These are phyloP conservation scores for Gallinago media DNA, from an alignment of 2,113 vertebrate species.

Conservation along the genomic window DNA sequence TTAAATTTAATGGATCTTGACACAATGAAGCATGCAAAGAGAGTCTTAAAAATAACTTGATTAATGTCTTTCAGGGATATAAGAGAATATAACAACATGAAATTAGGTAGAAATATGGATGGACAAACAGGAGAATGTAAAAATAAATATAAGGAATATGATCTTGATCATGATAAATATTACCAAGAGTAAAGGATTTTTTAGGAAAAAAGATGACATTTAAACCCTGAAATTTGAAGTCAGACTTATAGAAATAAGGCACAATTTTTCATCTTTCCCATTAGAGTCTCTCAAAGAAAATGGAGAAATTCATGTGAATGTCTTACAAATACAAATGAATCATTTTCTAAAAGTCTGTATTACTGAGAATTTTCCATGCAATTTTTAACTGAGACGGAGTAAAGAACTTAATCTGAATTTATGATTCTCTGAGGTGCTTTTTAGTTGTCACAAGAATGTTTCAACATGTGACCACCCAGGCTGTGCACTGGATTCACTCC, in stretches of 20 bases:
- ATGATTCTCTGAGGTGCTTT: not conserved
- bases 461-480: not conserved
- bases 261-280: not conserved
- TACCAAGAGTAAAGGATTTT: not conserved
- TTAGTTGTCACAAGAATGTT: not conserved
- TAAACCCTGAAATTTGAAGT: not conserved
- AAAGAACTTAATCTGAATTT: not conserved
- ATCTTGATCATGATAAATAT: not conserved
- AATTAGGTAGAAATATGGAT: not conserved
- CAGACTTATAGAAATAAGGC: not conserved
- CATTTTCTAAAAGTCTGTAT: not conserved
- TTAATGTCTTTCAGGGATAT: not conserved
- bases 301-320: not conserved
- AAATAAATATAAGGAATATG: not conserved
- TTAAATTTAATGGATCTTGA: conserved; percentile 8
- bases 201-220: not conserved
- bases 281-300: not conserved
- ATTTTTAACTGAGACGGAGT: not conserved
- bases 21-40: not conserved
- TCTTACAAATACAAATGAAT: not conserved
- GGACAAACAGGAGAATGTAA: not conserved
- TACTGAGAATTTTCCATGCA: not conserved
- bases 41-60: conserved; percentile 1
- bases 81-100: not conserved
- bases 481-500: not conserved